These are phyloP conservation scores for Quiscalus mexicanus DNA, from an alignment of 2,113 vertebrate species.

Conservation along the genomic window DNA sequence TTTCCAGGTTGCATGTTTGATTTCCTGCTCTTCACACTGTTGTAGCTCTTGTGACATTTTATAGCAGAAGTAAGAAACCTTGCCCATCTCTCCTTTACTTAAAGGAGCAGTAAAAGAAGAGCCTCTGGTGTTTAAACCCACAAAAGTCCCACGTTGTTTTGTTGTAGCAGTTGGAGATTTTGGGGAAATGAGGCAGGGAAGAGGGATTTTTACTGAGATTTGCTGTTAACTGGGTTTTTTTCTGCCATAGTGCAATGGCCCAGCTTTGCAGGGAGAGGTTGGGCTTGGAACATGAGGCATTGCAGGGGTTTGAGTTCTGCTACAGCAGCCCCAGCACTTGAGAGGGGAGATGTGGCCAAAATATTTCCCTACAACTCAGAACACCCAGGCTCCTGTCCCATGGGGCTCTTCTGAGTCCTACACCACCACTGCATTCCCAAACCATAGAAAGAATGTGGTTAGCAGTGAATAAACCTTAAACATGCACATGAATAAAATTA, in stretches of 20 bases:
- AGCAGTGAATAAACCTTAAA: background rate
- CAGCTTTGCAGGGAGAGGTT: background rate
- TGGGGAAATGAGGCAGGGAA: background rate
- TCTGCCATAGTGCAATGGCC: background rate
- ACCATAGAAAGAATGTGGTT: background rate
- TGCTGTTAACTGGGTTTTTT: background rate
- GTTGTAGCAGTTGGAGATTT: background rate
- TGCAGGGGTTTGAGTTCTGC: background rate
- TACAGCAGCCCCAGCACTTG: background rate
- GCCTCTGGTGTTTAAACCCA: background rate
- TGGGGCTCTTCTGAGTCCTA: background rate
- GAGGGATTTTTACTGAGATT: background rate
- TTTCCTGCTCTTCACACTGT: background rate
- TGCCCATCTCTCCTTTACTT: background rate
- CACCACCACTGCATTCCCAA: background rate
- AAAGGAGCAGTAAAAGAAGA: background rate
- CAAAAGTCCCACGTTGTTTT: background rate
- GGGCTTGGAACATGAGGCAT: background rate
- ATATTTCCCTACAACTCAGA: rapidly evolving
- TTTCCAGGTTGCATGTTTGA: background rate
- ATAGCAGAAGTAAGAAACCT: background rate
- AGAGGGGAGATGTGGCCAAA: background rate
- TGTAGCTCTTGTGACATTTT: background rate
- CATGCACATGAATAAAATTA: background rate
- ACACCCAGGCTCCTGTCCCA: background rate